A percentile compares a stretch with the other conserved stretches of the same genome.
Conservation (phyloP, 2,113 vertebrate genomes). For the Nothobranchius furzeri region DNA sequence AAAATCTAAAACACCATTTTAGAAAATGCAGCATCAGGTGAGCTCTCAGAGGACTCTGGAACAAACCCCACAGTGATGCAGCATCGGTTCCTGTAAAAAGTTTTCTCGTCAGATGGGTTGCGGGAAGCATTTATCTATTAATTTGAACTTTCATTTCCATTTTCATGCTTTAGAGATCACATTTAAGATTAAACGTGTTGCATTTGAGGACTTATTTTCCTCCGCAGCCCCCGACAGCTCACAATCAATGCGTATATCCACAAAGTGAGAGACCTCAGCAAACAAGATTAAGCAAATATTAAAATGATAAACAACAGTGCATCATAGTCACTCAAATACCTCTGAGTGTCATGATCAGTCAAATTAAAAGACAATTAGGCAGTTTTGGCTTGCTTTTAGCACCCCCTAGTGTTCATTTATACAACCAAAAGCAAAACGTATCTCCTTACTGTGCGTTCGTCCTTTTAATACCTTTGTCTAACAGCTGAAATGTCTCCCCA, state of each 20-base stretch:
- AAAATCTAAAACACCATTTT: not conserved
- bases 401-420: too few species aligned
- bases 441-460: too few species aligned
- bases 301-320: not conserved
- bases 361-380: too few species aligned
- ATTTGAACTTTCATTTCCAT: too few species aligned
- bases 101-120: not conserved
- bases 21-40: not conserved
- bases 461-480: too few species aligned
- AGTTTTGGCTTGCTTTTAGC: too few species aligned
- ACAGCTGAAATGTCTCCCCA: too few species aligned
- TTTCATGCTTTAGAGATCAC: too few species aligned
- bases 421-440: too few species aligned
- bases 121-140: too few species aligned
- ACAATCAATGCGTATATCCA: not conserved
- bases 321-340: not conserved
- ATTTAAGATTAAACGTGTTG: not conserved
- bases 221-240: not conserved
- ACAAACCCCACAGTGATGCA: not conserved
- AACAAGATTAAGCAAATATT: not conserved
- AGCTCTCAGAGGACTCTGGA: conserved; percentile 4
- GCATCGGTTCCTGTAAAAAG: conserved; percentile 9
- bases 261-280: not conserved
- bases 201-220: not conserved
- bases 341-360: too few species aligned